Evolutionary conservation across 2,888 invertebrate genomes (phyloP).

Genomic region (Patella ulyssiponensis): DNA sequence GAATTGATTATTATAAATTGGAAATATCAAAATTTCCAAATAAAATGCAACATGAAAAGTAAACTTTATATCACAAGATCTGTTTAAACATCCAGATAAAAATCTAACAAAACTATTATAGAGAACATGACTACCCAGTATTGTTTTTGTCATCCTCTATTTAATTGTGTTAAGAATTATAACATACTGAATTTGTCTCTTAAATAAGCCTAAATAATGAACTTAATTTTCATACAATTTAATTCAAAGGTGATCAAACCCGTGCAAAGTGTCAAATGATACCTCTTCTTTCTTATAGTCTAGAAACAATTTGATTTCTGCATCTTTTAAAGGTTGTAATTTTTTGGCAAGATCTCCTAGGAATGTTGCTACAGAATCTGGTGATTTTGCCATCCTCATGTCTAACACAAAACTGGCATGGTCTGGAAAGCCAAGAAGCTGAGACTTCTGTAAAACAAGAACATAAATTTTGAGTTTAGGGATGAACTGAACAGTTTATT

Average conservation of each 20-base stretch:
- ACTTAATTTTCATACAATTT: too few species aligned
- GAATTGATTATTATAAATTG: neutral
- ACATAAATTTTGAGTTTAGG: neutral
- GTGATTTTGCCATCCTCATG: conserved; percentile 74
- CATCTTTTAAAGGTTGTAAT: conserved; percentile 70
- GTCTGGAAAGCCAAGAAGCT: conserved; percentile 72
- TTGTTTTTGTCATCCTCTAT: too few species aligned
- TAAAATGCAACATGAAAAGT: neutral
- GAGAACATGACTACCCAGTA: neutral
- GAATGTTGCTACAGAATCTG: conserved; percentile 72
- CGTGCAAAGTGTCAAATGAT: neutral
- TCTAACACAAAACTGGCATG: conserved; percentile 74
- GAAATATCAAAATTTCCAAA: neutral
- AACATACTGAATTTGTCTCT: too few species aligned
- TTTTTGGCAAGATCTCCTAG: conserved; percentile 70
- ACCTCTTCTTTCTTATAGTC: conserved; percentile 74
- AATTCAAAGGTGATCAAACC: too few species aligned
- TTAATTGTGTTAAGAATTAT: too few species aligned
- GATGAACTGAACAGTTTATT: neutral
- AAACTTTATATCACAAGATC: neutral
- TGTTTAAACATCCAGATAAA: neutral
- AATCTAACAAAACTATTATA: neutral
- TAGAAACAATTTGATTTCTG: conserved; percentile 71
- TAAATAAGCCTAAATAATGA: too few species aligned
- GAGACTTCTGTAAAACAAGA: conserved; percentile 67